Evolutionary conservation across 2,113 vertebrate genomes (phyloP).

Genomic region (Anhinga rufa): DNA sequence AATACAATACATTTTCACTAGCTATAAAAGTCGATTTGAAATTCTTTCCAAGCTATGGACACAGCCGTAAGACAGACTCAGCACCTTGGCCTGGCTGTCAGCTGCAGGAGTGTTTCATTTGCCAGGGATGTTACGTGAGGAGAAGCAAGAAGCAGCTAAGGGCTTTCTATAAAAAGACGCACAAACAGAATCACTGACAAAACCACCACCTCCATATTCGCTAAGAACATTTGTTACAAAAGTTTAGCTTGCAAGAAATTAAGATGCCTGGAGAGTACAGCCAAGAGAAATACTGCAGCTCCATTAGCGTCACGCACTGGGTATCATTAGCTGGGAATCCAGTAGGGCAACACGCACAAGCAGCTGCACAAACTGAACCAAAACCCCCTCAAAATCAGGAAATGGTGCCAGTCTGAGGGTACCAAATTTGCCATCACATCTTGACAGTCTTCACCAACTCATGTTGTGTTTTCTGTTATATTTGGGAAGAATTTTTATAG

Average conservation of each 20-base stretch:
- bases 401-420: neutral
- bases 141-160: neutral
- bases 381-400: neutral
- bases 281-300: neutral
- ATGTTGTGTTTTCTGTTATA: neutral
- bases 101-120: neutral
- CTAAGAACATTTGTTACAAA: neutral
- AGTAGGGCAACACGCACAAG: neutral
- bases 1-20: neutral
- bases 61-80: fast-evolving
- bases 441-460: neutral
- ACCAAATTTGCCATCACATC: neutral
- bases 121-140: neutral
- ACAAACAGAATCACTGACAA: neutral
- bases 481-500: neutral
- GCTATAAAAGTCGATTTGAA: neutral
- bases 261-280: neutral
- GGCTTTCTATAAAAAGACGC: neutral
- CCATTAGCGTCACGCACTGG: neutral
- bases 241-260: neutral
- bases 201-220: neutral
- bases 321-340: neutral
- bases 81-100: neutral
- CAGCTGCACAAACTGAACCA: neutral
- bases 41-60: neutral